Conservation (phyloP, 2,888 invertebrate species). For the Ophion ellenae region DNA sequence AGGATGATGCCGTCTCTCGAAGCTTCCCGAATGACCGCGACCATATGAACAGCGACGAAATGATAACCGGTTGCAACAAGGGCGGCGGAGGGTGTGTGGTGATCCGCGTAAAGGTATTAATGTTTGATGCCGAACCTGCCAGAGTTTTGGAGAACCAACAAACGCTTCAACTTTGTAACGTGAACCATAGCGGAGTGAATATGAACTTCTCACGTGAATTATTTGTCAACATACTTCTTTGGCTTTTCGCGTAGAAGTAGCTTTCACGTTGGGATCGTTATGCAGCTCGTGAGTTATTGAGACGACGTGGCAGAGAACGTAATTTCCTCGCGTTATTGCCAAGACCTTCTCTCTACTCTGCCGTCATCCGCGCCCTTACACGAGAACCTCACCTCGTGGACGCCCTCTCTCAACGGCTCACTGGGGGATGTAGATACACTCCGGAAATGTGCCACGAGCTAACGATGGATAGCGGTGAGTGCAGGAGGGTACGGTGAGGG, state of each 20-base stretch:
- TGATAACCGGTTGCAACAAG: constrained; percentile 19
- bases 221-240: constrained; percentile 12
- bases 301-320: constrained; percentile 58
- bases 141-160: background rate
- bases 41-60: constrained; percentile 48
- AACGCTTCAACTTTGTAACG: background rate
- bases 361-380: constrained; percentile 54
- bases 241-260: background rate
- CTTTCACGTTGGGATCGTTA: background rate
- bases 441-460: constrained; percentile 59
- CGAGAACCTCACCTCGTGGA: constrained; percentile 44
- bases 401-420: constrained; percentile 49
- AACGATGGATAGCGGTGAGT: constrained; percentile 53
- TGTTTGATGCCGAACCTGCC: background rate
- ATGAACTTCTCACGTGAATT: background rate
- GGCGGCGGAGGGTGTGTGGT: background rate
- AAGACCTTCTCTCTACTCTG: constrained; percentile 45
- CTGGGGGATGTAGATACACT: constrained; percentile 61
- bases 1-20: constrained; percentile 50
- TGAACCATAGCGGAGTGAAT: background rate
- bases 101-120: background rate
- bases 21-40: constrained; percentile 42
- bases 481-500: constrained; percentile 27
- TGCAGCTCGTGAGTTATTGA: constrained; percentile 50
- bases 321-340: constrained; percentile 68